Evolutionary conservation across 2,888 invertebrate genomes (phyloP), one percentile per base, ranked within the genome.

Genomic region (Chrysopilus asiliformis): DNA sequence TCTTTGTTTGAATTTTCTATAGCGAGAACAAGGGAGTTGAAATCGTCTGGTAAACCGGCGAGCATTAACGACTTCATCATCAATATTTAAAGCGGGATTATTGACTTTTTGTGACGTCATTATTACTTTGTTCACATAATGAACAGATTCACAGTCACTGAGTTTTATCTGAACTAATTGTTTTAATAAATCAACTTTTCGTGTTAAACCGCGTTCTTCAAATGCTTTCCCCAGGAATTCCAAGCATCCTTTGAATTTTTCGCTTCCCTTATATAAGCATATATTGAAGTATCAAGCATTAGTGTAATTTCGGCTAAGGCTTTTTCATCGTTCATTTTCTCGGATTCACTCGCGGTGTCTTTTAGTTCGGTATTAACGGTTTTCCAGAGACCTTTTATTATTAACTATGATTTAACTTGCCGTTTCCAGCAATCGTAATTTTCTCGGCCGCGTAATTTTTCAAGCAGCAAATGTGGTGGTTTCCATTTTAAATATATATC

Each of bases 71-170:
- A 44, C 10, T 38, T 44, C 42, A 20, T 46, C 40, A 15, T 42
- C 44, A 18, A 47, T 43, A n/a, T 43, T 44, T 15, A 43, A 40
- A 15, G 40, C 44, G 4, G 40, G 36, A 19, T 27, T 42, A 32
- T n/a, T n/a, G n/a, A n/a, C n/a, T n/a, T n/a, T n/a, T n/a, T n/a
- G n/a, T n/a, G n/a, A n/a, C n/a, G n/a, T 40, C 28, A 8, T 45
- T 30, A 48, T 24, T 38, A 50, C 44, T n/a, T 36, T 26, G 18
- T 43, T 47, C 5, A 49, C 30, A 18, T 47, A 47, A 2, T 46
- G 36, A 34, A 47, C 39, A 2, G 36, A 37, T 12, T 41, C 35
- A 28, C 35, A 45, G 18, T 44, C 36, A n/a, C 27, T 28, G 4
- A 49, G 37, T 32, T 44, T 41, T 2, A 45, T 27, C 16, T 43